Conservation (phyloP, 2,888 invertebrate genomes). For the Spodoptera littoralis region DNA sequence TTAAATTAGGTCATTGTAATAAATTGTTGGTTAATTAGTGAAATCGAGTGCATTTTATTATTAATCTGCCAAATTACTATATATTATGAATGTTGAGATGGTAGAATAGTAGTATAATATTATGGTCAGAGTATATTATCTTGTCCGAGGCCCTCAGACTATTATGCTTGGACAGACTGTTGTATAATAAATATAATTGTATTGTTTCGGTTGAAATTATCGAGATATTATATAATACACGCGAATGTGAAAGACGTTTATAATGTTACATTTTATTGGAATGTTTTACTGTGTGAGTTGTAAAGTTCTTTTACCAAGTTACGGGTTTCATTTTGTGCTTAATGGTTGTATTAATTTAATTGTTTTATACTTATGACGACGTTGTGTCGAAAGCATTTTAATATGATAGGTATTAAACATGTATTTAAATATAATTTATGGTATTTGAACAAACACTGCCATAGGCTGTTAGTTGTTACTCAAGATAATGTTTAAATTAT, state of each 20-base stretch:
- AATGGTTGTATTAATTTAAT: slow-evolving; percentile 57
- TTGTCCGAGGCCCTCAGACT: slow-evolving; percentile 35
- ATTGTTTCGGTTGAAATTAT: slow-evolving; percentile 42
- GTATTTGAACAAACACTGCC: slow-evolving; percentile 52
- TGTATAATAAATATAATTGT: slow-evolving; percentile 34
- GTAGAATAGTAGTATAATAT: too few relatives aligned
- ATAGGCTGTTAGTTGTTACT: slow-evolving; percentile 45
- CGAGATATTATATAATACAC: slow-evolving; percentile 49
- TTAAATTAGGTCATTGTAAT: too few relatives aligned
- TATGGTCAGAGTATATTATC: slow-evolving; percentile 5
- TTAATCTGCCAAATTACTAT: neutral
- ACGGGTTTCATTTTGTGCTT: slow-evolving; percentile 56
- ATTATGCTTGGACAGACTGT: slow-evolving; percentile 44
- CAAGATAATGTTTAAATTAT: slow-evolving; percentile 36
- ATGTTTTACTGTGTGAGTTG: slow-evolving; percentile 52
- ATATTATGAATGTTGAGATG: neutral
- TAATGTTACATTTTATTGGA: slow-evolving; percentile 48
- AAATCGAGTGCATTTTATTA: too few relatives aligned
- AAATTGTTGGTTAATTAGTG: too few relatives aligned
- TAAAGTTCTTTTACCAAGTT: slow-evolving; percentile 43
- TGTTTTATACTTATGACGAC: slow-evolving; percentile 33
- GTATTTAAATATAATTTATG: slow-evolving; percentile 47
- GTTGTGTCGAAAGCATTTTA: slow-evolving; percentile 51
- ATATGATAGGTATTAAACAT: slow-evolving; percentile 34
- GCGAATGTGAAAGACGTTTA: slow-evolving; percentile 52